Base-by-base conservation (phyloP, 1,140 invertebrate species). In the Danaus melanippus region DNA sequence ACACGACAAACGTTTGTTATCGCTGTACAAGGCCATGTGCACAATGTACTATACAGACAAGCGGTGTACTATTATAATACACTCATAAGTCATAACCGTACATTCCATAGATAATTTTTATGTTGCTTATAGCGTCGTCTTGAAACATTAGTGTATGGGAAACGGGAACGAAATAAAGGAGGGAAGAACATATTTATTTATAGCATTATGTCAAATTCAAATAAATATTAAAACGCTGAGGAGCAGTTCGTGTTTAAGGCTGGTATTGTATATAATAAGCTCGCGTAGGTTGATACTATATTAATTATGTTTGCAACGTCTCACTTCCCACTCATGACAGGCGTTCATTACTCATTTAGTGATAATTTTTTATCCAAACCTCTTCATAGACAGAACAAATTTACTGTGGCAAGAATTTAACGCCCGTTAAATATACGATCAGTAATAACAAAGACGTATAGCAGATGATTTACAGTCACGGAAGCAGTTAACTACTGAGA, bases 11-110 rank as follows among this genome's bases (percentile, higher is more conserved):
- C 47, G 62, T 61, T 66, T 50, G 58, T 76, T 79, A 79, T 76
- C 74, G 70, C 57, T 56, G 61, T 72, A 74, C 75, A 81, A 81
- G 76, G 74, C 65, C 71, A 67, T 55, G 47, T 59, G 50, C 62
- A 40, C 32, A 46, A 50, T 32, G 56, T 66, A 65, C 67, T 64
- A 64, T 66, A 65, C 68, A 66, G 62, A 59, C 57, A 17, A 58
- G 56, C 69, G 61, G 70, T 74, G 74, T 66, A 71, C 21, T 32
- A 32, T 32, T 32, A 32, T 32, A 32, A 1, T 32, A 32, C 2
- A 32, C 21, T 32, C 21, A 32, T 32, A 32, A 32, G 21, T 32
- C 21, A 32, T 32, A 32, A 32, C 43, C 17, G 42, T 47, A 50
- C 56, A 62, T 65, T 53, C 63, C 59, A 50, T 46, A 65, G 63